These are phyloP conservation scores for Parus major DNA, from an alignment of 2,113 vertebrate species.

Conservation along the genomic window DNA sequence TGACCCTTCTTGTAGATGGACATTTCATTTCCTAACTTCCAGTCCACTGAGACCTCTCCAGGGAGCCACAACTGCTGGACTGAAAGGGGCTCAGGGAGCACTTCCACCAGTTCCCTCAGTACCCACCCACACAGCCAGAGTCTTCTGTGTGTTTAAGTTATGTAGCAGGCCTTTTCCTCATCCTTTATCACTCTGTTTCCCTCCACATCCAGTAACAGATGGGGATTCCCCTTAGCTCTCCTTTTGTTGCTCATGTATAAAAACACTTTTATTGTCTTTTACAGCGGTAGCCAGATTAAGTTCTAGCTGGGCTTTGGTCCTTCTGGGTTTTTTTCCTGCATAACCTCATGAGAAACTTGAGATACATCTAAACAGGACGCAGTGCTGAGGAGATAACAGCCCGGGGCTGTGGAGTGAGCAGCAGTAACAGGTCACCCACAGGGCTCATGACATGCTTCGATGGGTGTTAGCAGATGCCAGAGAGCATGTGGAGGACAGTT, in stretches of 20 bases:
- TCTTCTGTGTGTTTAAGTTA: neutral
- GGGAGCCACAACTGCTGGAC: accelerated
- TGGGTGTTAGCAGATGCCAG: neutral
- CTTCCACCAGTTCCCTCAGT: neutral
- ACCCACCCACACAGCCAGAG: neutral
- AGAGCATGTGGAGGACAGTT: neutral
- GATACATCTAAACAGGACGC: neutral
- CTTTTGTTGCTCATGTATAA: neutral
- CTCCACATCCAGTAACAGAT: neutral
- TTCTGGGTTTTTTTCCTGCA: neutral
- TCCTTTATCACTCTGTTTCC: neutral
- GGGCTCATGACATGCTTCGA: neutral
- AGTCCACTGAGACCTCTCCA: neutral
- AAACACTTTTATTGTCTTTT: neutral
- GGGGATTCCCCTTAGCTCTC: neutral
- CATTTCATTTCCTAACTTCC: neutral
- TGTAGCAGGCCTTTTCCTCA: neutral
- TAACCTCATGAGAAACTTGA: neutral
- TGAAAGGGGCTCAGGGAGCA: neutral
- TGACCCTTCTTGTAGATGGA: neutral
- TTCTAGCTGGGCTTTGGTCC: neutral
- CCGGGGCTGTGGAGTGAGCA: neutral
- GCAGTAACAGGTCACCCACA: neutral
- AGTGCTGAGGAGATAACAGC: neutral
- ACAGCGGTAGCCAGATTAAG: neutral